phyloP scores from a whole-genome alignment of 2,113 vertebrate genomes.

The Drymodes brunneopygia region DNA sequence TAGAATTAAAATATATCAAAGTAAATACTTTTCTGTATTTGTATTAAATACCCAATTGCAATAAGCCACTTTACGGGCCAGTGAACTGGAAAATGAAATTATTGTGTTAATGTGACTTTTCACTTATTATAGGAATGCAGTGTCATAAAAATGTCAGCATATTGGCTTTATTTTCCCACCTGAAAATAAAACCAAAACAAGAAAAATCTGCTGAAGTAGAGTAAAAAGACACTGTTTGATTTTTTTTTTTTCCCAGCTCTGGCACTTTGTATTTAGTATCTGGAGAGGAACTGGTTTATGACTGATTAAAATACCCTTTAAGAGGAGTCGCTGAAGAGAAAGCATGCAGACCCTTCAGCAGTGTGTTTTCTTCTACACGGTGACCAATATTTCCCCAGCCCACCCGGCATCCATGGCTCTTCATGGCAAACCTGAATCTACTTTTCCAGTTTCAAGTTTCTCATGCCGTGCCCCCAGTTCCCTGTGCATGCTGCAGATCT shows the following conservation, averaged over 20 bases:
- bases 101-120: conserved; percentile 71
- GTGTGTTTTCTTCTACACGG: neutral
- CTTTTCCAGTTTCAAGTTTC: neutral
- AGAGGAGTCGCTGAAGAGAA: neutral
- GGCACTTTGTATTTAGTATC: neutral
- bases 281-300: neutral
- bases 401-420: neutral
- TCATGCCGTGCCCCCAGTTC: fast-evolving
- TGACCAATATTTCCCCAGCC: fast-evolving
- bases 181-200: conserved; percentile 32
- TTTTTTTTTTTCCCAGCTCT: neutral
- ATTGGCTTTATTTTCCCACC: conserved; percentile 41
- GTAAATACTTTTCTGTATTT: conserved; percentile 56
- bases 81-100: conserved; percentile 76
- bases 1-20: conserved; percentile 38
- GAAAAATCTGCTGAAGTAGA: neutral
- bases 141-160: conserved; percentile 51
- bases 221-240: neutral
- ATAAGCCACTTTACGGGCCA: conserved; percentile 67
- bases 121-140: conserved; percentile 57
- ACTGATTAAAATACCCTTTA: neutral
- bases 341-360: fast-evolving
- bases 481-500: neutral
- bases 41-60: conserved; percentile 61
- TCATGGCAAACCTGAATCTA: neutral